Evolutionary conservation across 2,797 vertebrate genomes (phyloP).

Genomic region (Oreochromis grahami): DNA sequence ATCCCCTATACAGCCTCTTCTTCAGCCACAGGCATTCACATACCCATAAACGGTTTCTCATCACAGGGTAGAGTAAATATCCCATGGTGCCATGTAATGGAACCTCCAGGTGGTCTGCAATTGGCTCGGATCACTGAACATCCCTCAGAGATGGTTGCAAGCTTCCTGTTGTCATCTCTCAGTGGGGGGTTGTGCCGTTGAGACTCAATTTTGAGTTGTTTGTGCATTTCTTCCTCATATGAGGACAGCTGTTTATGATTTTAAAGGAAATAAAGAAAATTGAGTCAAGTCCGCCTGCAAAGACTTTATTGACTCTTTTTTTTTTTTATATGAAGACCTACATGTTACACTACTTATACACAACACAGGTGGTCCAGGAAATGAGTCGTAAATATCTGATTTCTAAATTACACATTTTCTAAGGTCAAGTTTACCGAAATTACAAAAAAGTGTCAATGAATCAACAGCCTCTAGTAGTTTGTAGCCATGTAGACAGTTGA

Average conservation of each 20-base stretch:
- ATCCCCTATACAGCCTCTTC: neutral
- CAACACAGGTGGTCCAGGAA: slow-evolving; percentile 35
- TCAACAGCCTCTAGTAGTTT: neutral
- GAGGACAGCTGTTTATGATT: slow-evolving; percentile 22
- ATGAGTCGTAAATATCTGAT: slow-evolving; percentile 22
- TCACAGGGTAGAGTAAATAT: slow-evolving; percentile 28
- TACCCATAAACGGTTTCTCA: slow-evolving; percentile 15
- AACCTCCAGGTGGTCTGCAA: slow-evolving; percentile 65
- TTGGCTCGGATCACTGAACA: slow-evolving; percentile 50
- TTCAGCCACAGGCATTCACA: slow-evolving; percentile 12
- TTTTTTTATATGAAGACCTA: slow-evolving; percentile 29
- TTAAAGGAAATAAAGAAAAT: slow-evolving; percentile 48
- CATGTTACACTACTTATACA: slow-evolving; percentile 42
- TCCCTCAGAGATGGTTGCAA: slow-evolving; percentile 39
- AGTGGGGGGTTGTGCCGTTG: slow-evolving; percentile 5
- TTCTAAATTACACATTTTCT: slow-evolving; percentile 23
- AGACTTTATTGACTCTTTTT: slow-evolving; percentile 49
- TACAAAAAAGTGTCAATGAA: neutral
- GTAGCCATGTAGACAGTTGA: neutral
- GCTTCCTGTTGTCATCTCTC: slow-evolving; percentile 26
- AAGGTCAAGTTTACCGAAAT: neutral
- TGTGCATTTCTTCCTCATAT: slow-evolving; percentile 16
- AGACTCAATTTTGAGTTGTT: slow-evolving; percentile 42
- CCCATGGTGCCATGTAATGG: slow-evolving; percentile 66
- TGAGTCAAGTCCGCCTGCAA: slow-evolving; percentile 17